Evolutionary conservation across 1,140 invertebrate genomes (phyloP).

Genomic region (Calephelis nemesis): DNA sequence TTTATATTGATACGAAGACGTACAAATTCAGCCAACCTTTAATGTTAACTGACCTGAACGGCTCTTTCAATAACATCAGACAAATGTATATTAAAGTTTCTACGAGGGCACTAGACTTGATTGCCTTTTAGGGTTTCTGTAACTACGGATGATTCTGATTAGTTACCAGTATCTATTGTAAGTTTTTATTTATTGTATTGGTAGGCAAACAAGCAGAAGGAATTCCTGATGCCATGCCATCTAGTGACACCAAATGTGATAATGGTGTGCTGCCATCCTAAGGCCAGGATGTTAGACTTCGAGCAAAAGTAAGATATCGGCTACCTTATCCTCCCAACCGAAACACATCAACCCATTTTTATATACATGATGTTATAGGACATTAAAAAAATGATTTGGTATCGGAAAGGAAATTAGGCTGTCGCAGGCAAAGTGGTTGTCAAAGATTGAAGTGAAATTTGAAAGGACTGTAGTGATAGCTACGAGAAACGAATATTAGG

Average conservation of each 20-base stretch:
- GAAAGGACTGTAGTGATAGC: background rate
- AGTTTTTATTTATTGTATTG: too few species aligned
- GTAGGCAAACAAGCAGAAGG: too few species aligned
- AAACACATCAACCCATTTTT: background rate
- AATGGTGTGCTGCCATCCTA: too few species aligned
- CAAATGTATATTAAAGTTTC: background rate
- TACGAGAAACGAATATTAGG: background rate
- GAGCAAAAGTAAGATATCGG: too few species aligned
- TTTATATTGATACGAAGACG: conserved; percentile 3
- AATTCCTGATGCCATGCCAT: too few species aligned
- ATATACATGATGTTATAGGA: background rate
- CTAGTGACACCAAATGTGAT: too few species aligned
- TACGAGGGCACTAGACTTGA: background rate
- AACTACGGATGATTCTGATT: background rate
- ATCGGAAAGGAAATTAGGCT: background rate
- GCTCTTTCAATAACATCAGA: conserved; percentile 6
- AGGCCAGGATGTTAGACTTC: too few species aligned
- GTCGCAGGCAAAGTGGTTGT: conserved; percentile 1
- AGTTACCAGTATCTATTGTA: too few species aligned
- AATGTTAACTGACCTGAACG: conserved; percentile 2
- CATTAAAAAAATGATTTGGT: background rate
- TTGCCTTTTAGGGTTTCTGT: background rate
- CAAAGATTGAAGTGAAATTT: background rate
- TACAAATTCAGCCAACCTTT: background rate
- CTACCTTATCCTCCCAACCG: too few species aligned